phyloP scores from a whole-genome alignment of 2,888 invertebrate genomes.

The Lepeophtheirus nordmannii region DNA sequence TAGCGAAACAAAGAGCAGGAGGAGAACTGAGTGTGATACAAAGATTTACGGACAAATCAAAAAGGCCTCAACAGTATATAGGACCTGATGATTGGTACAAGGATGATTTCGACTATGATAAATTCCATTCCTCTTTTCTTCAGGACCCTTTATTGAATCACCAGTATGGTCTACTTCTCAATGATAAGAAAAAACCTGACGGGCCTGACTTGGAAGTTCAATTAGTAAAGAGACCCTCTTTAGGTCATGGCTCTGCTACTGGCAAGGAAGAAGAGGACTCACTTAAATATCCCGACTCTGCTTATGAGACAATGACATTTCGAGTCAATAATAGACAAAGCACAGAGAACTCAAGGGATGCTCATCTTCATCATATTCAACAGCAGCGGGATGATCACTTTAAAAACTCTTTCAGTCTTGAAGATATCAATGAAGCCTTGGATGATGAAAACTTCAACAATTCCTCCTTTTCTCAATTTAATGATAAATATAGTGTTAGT shows the following conservation, averaged over 20 bases:
- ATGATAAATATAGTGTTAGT: constrained; percentile 21
- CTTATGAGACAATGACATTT: not conserved
- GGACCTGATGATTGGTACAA: constrained; percentile 24
- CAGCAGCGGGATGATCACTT: constrained; percentile 1
- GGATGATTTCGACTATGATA: constrained; percentile 22
- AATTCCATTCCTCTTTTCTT: constrained; percentile 16
- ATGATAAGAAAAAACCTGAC: constrained; percentile 6
- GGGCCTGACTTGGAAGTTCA: not conserved
- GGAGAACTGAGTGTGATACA: not conserved
- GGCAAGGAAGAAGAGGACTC: not conserved
- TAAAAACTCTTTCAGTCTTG: constrained; percentile 19
- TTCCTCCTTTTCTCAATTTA: no score
- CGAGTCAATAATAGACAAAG: not conserved
- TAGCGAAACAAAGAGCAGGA: not conserved
- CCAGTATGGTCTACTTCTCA: constrained; percentile 20
- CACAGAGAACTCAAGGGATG: not conserved
- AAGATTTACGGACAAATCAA: not conserved
- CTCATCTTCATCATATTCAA: not conserved
- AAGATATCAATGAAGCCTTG: constrained; percentile 20
- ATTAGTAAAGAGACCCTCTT: not conserved
- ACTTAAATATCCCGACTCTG: not conserved
- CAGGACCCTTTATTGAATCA: constrained; percentile 16
- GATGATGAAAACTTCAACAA: constrained; percentile 26
- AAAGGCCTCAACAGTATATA: not conserved
- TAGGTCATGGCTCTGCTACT: not conserved